Conservation (phyloP, 2,113 vertebrate genomes). For the Mustela lutreola region DNA sequence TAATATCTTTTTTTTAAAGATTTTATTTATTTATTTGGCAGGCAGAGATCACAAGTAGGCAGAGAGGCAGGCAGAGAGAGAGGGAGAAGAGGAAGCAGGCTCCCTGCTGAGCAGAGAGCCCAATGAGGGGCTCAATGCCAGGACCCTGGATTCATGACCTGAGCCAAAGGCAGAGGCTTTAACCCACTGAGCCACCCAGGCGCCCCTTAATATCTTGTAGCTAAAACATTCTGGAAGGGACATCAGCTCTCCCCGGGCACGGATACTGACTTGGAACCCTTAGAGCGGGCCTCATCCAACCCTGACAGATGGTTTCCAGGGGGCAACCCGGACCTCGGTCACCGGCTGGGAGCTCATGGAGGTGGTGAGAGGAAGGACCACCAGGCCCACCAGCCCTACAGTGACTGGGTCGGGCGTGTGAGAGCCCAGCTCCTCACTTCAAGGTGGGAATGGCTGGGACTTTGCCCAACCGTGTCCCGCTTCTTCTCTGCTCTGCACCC, state of each 20-base stretch:
- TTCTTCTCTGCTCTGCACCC: not conserved
- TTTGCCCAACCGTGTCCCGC: not conserved
- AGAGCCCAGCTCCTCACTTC: not conserved
- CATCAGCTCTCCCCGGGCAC: not conserved
- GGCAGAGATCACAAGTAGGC: no score
- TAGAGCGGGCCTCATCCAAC: not conserved
- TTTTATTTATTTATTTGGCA: no score
- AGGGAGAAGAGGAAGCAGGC: no score
- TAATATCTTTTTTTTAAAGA: not conserved
- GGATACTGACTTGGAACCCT: not conserved
- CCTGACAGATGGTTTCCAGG: not conserved
- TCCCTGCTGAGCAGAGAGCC: no score
- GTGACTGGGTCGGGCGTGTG: no score
- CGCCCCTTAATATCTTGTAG: not conserved
- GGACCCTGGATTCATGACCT: no score
- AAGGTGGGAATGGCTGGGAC: not conserved
- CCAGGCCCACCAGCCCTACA: not conserved
- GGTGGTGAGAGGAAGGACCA: not conserved
- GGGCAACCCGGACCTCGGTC: no score
- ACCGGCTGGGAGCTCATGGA: not conserved
- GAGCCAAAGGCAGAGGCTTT: no score
- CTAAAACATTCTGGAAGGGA: not conserved
- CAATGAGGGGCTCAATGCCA: no score
- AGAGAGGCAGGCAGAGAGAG: no score
- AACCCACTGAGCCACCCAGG: no score